A percentile compares a stretch with the other conserved stretches of the same genome.
These are phyloP conservation scores for Acrocyrtus sp. DNA, from an alignment of 2,888 invertebrate genomes.

Conservation along the genomic window DNA sequence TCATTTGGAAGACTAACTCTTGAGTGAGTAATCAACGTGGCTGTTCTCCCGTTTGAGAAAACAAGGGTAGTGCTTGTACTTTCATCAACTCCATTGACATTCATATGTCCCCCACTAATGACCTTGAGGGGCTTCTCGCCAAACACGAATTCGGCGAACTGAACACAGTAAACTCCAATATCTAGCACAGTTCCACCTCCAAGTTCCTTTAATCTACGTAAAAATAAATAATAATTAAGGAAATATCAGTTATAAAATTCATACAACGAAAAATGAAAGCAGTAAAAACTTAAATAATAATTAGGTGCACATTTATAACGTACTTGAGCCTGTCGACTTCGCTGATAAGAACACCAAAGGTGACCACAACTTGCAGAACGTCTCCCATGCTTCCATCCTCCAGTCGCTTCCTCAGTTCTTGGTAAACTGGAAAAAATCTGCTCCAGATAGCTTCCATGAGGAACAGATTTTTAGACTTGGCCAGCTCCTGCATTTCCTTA, in stretches of 20 bases:
- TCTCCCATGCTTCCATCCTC: constrained; percentile 76
- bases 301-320: constrained; percentile 55
- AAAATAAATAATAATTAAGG: no score
- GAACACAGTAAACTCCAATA: constrained; percentile 81
- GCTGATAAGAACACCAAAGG: constrained; percentile 75
- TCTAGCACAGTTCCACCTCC: constrained; percentile 83
- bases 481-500: constrained; percentile 72
- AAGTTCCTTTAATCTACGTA: constrained; percentile 73
- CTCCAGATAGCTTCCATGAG: constrained; percentile 81
- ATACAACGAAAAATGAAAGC: neutral
- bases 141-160: constrained; percentile 78
- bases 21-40: constrained; percentile 72
- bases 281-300: neutral
- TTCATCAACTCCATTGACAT: constrained; percentile 77
- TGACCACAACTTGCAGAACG: constrained; percentile 73
- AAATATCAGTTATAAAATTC: neutral
- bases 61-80: constrained; percentile 75
- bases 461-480: constrained; percentile 66
- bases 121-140: constrained; percentile 77
- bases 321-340: constrained; percentile 73
- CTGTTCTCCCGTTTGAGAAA: constrained; percentile 74
- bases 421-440: constrained; percentile 82
- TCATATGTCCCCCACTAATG: constrained; percentile 75
- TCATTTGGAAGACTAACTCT: constrained; percentile 71
- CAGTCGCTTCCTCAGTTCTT: constrained; percentile 75